Base-by-base conservation (phyloP, 2,888 invertebrate genomes). In the Tanaodytes sp. region DNA sequence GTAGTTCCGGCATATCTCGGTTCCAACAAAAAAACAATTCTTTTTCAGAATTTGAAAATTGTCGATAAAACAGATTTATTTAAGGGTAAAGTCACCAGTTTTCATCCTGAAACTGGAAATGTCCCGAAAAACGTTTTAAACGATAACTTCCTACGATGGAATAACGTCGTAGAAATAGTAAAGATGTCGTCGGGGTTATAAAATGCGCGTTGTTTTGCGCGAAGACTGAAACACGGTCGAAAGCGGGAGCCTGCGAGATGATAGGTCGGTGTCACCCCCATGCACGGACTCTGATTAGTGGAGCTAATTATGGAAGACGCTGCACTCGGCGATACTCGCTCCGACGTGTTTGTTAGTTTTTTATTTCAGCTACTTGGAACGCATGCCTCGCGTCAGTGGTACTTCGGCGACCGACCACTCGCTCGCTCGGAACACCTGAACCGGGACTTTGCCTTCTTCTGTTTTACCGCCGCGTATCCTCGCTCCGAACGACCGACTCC, bases 271-370 rank as follows among this genome's bases (percentile, higher is more conserved):
- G 45, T 65, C 54, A 49, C 68, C 63, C 46, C 69, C 57, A 31
- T 30, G 64, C 66, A 73, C 72, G 64, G 68, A 73, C 72, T 69
- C 75, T 75, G 79, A 80, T 80, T 77, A 77, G 76, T 75, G 74
- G 63, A 76, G 77, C 78, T 80, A 79, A 81, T 81, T 77, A 79
- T 74, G 67, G 62, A 65, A 70, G 73, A 75, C 48, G 73, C 73
- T 76, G 73, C 55, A 45, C 72, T 74, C 72, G 74, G 70, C 74
- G 71, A 49, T 66, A 65, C 68, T 62, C 70, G 63, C 63, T 68
- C 71, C 63, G 54, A 75, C 72, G 72, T 71, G 75, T 76, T 67
- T 71, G 71, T 65, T 75, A 73, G 73, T 77, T 74, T 23, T 72
- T 75, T 73, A 61, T 73, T 67, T 59, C 69, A n/a, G 62, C 54